Base-by-base conservation (phyloP, 2,113 vertebrate species). In the Microcebus murinus region DNA sequence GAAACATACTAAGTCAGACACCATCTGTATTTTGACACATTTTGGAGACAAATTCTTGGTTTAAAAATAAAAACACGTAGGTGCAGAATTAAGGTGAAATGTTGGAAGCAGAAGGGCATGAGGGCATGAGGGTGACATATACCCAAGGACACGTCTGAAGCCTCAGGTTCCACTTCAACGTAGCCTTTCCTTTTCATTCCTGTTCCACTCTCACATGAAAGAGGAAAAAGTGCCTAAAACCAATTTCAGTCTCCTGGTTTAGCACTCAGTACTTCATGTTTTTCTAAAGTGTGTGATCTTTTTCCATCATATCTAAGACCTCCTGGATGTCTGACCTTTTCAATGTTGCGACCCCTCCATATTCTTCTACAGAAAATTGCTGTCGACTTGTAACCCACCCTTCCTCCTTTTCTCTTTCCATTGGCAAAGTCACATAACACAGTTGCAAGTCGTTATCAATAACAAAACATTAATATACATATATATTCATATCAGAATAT, bases 211-310 rank as follows among this genome's bases (percentile, higher is more conserved):
- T 13, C 29, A 76, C 59, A 87, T 93, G 86, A 97, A 96, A 96
- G 91, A 39, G 50, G 59, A 39, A 89, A 57, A 34, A 77, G 95
- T 92, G n/a, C 82, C 87, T 52, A 31, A 57, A 85, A 87, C 70
- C 90, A 90, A 77, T 87, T 86, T 95, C 45, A n/a, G 65, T 67
- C 61, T 48, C 50, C 27, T 21, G 76, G 83, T 71, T 95, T 80
- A 93, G 65, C 45, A 55, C 20, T 96, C 31, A 65, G 80, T n/a
- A 79, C 52, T 95, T 90, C 42, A 65, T 29, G 21, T 31, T 87
- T 92, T 83, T 93, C 65, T 81, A 93, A 77, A 89, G 71, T 29
- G 65, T 95, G 27, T 96, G 95, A 95, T 96, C 77, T 86, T 86
- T 94, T 82, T 23, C 55, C 57, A 63, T 55, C 87, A 76, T 90